A percentile compares a stretch with the other conserved stretches of the same genome.
phyloP scores from a whole-genome alignment of 2,888 invertebrate genomes.

The Amiota minor region DNA sequence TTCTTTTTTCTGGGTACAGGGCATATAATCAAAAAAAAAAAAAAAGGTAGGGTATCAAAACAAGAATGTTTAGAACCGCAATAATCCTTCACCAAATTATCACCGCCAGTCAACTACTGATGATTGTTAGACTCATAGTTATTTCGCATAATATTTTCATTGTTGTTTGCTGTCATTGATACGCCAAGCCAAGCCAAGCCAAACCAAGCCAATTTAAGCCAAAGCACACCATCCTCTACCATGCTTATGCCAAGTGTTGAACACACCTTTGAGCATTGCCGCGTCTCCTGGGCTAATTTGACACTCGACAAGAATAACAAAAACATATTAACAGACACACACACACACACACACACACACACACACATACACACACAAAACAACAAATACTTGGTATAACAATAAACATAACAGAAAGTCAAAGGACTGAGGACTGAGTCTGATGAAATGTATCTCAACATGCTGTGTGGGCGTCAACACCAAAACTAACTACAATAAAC shows the following conservation, averaged over 20 bases:
- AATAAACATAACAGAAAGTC: slow-evolving; percentile 5
- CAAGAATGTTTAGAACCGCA: not conserved
- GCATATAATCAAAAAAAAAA: not conserved
- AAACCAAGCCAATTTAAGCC: not conserved
- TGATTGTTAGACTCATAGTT: slow-evolving; percentile 13
- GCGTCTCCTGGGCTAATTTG: slow-evolving; percentile 30
- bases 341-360: slow-evolving; percentile 16
- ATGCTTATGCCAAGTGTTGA: slow-evolving; percentile 39
- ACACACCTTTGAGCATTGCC: slow-evolving; percentile 40
- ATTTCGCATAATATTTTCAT: slow-evolving; percentile 38
- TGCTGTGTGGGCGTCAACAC: slow-evolving; percentile 45
- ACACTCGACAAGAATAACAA: slow-evolving; percentile 22
- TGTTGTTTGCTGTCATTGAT: slow-evolving; percentile 29
- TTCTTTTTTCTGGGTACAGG: not conserved
- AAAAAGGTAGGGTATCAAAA: not conserved
- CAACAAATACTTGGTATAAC: not conserved
- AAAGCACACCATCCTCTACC: not conserved
- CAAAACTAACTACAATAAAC: slow-evolving; percentile 36
- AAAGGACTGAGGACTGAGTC: too few species aligned
- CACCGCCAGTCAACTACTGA: not conserved
- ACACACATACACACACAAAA: slow-evolving; percentile 12
- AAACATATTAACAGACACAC: not conserved
- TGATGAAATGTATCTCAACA: not conserved
- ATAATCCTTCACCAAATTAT: not conserved
- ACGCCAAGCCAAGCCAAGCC: slow-evolving; percentile 18